Percentiles rank a stretch among this genome's conserved stretches.
These are phyloP conservation scores for Dryoscopus gambensis DNA, from an alignment of 2,113 vertebrate species.

Conservation along the genomic window DNA sequence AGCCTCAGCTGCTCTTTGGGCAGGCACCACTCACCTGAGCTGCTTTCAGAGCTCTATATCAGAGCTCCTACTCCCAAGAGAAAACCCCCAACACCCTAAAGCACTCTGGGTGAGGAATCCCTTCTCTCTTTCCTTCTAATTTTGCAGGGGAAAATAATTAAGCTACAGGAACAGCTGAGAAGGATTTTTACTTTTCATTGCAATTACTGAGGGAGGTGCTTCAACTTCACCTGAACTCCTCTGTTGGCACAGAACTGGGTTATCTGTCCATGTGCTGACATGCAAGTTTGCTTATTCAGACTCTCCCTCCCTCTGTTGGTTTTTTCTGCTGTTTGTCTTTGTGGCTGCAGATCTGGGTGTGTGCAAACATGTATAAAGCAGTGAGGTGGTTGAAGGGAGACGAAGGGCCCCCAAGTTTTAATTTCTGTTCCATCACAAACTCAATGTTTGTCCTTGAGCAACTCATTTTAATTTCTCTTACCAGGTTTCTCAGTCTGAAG, in stretches of 20 bases:
- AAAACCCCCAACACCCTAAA: not conserved
- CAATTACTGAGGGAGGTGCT: not conserved
- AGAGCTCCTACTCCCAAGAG: not conserved
- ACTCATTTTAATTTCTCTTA: not conserved
- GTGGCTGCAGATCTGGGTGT: not conserved
- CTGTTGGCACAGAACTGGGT: not conserved
- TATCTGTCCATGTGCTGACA: not conserved
- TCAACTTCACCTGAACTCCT: not conserved
- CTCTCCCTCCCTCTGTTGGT: not conserved
- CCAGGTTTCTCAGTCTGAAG: not conserved
- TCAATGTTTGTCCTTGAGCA: not conserved
- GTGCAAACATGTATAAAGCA: not conserved
- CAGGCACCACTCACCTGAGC: not conserved
- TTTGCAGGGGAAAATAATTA: not conserved
- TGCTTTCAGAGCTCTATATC: not conserved
- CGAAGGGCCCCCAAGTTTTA: not conserved
- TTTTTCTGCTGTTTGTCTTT: not conserved
- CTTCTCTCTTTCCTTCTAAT: not conserved
- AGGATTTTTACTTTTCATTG: not conserved
- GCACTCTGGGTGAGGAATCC: not conserved
- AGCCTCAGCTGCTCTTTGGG: not conserved
- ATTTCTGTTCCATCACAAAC: not conserved
- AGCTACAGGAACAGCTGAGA: not conserved
- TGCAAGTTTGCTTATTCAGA: not conserved
- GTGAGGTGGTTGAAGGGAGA: not conserved